Percentiles rank a stretch among this genome's conserved stretches.
Evolutionary conservation across 1,140 invertebrate species (phyloP).

Genomic region (Achatina immaculata): DNA sequence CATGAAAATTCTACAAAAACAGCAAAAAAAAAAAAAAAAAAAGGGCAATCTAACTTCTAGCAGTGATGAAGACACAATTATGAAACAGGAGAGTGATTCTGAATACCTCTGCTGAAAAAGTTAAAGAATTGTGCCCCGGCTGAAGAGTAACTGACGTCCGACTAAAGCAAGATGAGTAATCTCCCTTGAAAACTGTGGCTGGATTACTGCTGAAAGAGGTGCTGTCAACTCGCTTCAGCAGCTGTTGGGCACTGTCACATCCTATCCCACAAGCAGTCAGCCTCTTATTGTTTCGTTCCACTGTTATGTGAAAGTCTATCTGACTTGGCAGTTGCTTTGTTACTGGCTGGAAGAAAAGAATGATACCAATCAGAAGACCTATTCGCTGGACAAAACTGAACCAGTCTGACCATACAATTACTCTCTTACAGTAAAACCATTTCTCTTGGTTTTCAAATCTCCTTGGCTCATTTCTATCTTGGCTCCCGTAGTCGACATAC

Average conservation of each 20-base stretch:
- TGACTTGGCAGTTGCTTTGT: conserved; percentile 60
- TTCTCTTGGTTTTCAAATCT: too few species aligned
- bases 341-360: conserved; percentile 40
- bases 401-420: too few species aligned
- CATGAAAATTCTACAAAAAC: too few species aligned
- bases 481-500: too few species aligned
- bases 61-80: too few species aligned
- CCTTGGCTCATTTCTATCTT: too few species aligned
- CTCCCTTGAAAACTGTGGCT: conserved; percentile 22
- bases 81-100: too few species aligned
- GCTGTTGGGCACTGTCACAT: conserved; percentile 66
- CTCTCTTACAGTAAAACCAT: too few species aligned
- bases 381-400: too few species aligned
- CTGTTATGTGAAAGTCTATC: conserved; percentile 79
- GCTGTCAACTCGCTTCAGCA: conserved; percentile 66
- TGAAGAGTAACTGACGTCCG: conserved; percentile 40
- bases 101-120: conserved; percentile 47
- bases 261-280: conserved; percentile 64
- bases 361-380: not conserved
- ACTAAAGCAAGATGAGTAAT: conserved; percentile 41
- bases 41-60: too few species aligned
- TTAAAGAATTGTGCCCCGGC: conserved; percentile 54
- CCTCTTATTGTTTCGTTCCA: conserved; percentile 84
- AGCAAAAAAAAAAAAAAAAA: too few species aligned
- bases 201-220: conserved; percentile 59